Evolutionary conservation across 2,888 invertebrate genomes (phyloP).

Genomic region (Exephanes ischioxanthus): DNA sequence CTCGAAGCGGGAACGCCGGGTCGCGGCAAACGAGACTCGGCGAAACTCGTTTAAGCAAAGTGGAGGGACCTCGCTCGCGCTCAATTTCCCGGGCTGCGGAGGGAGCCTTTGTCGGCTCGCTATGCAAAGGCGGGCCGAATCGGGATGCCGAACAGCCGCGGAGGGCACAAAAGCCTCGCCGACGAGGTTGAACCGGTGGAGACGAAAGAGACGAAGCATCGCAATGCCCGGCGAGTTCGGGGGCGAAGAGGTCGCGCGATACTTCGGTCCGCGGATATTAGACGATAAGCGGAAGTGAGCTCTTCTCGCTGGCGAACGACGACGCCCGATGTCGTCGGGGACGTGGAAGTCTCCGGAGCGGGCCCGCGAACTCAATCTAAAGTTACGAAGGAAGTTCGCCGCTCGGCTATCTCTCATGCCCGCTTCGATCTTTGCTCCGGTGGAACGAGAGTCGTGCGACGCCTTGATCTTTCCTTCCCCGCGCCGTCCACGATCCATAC

Average conservation of each 20-base stretch:
- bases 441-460: constrained; percentile 48
- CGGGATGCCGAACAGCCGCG: constrained; percentile 8
- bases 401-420: constrained; percentile 75
- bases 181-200: constrained; percentile 31
- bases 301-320: constrained; percentile 51
- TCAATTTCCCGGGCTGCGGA: constrained; percentile 51
- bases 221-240: constrained; percentile 8
- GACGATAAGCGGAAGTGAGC: constrained; percentile 74
- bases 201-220: constrained; percentile 25
- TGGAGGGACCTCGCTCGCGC: constrained; percentile 5
- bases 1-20: constrained; percentile 40
- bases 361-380: constrained; percentile 81
- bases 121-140: not conserved
- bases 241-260: constrained; percentile 69
- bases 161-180: constrained; percentile 11
- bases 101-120: not conserved
- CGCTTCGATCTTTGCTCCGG: constrained; percentile 72
- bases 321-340: constrained; percentile 27
- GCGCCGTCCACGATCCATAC: constrained; percentile 4
- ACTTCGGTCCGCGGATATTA: constrained; percentile 75
- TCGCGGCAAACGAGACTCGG: constrained; percentile 57
- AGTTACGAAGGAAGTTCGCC: constrained; percentile 77
- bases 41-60: constrained; percentile 64
- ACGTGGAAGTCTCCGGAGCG: constrained; percentile 42
- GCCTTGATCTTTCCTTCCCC: constrained; percentile 40